A percentile compares a stretch with the other conserved stretches of the same genome.
These are phyloP conservation scores for Malthinus seriepunctatus DNA, from an alignment of 2,888 invertebrate species.

Conservation along the genomic window DNA sequence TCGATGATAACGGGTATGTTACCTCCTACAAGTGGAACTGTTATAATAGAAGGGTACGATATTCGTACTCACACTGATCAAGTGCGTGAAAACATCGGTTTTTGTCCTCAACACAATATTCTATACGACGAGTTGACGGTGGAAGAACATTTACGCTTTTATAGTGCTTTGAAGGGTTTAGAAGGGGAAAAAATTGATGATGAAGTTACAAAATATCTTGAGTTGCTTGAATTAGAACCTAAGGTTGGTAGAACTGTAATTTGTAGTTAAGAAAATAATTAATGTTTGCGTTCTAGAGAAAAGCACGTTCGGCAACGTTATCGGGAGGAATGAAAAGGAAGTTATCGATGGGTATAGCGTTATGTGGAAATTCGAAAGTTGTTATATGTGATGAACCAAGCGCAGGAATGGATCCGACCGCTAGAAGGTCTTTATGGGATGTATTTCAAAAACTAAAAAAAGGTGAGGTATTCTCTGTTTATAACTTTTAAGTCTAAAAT, in stretches of 20 bases:
- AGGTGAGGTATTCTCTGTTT: too few species aligned
- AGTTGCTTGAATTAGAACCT: slow-evolving; percentile 66
- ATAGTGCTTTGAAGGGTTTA: slow-evolving; percentile 72
- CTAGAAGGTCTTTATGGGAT: slow-evolving; percentile 81
- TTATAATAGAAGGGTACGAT: slow-evolving; percentile 72
- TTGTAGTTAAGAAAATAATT: background rate
- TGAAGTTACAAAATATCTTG: slow-evolving; percentile 68
- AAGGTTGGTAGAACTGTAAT: slow-evolving; percentile 56
- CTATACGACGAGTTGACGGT: slow-evolving; percentile 83
- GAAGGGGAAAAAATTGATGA: slow-evolving; percentile 56
- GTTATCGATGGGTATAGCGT: slow-evolving; percentile 73
- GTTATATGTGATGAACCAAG: slow-evolving; percentile 78
- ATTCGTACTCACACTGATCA: slow-evolving; percentile 64
- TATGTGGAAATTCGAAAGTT: slow-evolving; percentile 75
- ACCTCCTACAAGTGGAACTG: slow-evolving; percentile 69
- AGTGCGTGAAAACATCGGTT: slow-evolving; percentile 72
- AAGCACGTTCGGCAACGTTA: slow-evolving; percentile 61
- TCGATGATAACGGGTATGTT: slow-evolving; percentile 86
- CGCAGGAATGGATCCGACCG: slow-evolving; percentile 87
- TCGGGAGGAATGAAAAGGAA: slow-evolving; percentile 82
- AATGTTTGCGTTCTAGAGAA: slow-evolving; percentile 47
- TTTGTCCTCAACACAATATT: slow-evolving; percentile 87
- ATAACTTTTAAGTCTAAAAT: too few species aligned
- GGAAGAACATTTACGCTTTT: slow-evolving; percentile 81
- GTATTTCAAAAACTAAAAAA: slow-evolving; percentile 72